These are phyloP conservation scores for Sinhomidia bicolor DNA, from an alignment of 2,888 invertebrate genomes.

Conservation along the genomic window DNA sequence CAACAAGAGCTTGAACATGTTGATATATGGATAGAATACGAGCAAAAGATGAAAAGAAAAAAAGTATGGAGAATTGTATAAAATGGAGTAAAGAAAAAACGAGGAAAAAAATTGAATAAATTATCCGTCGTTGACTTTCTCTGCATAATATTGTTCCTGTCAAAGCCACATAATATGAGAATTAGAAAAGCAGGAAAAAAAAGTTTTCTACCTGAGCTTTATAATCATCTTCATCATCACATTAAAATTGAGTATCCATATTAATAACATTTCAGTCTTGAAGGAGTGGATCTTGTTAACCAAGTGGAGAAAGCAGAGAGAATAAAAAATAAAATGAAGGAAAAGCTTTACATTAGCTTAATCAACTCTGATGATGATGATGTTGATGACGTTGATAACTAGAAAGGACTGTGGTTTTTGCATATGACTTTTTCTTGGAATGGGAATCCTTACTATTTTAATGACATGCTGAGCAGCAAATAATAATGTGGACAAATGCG, in stretches of 20 bases:
- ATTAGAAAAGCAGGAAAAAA: background rate
- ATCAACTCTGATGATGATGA: background rate
- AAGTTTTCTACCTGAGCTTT: conserved; percentile 18
- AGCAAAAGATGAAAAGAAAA: background rate
- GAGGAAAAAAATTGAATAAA: background rate
- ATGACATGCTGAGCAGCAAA: background rate
- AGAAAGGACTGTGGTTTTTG: background rate
- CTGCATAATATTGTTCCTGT: conserved; percentile 40
- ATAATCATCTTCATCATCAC: background rate
- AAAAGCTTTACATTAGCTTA: background rate
- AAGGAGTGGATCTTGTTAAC: background rate
- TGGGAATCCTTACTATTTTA: background rate
- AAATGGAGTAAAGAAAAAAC: background rate
- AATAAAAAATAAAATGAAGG: background rate
- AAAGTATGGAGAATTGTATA: background rate
- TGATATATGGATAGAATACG: background rate
- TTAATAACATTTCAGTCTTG: conserved; percentile 6
- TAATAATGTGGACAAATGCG: background rate
- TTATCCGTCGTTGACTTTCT: conserved; percentile 20
- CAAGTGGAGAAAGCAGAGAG: background rate
- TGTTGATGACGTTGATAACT: no score
- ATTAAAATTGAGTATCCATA: conserved; percentile 21
- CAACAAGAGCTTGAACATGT: background rate
- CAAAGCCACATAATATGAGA: conserved; percentile 20
- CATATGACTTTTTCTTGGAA: background rate